A percentile compares a stretch with the other conserved stretches of the same genome.
Conservation (phyloP, 2,888 invertebrate species). For the Limenitis camilla region DNA sequence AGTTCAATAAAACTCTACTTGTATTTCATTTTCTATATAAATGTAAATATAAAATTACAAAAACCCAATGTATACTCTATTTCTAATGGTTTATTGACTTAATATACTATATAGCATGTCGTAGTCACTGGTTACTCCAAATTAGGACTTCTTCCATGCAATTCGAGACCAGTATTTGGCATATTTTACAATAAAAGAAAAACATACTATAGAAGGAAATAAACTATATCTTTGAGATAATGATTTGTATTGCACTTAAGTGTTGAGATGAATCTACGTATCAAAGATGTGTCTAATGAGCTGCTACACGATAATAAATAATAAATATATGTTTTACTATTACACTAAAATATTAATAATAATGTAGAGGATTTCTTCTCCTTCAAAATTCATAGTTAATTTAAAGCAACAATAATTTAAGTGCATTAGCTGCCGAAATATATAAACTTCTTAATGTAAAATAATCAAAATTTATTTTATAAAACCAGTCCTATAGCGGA, state of each 20-base stretch:
- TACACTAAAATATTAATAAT: too few relatives aligned
- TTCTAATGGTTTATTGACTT: neutral
- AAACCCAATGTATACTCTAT: neutral
- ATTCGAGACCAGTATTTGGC: slow-evolving; percentile 8
- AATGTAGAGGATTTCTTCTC: neutral
- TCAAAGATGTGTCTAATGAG: too few relatives aligned
- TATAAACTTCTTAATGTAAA: too few relatives aligned
- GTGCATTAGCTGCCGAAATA: slow-evolving; percentile 10
- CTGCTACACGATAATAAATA: too few relatives aligned
- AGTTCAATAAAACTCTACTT: neutral
- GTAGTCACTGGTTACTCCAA: slow-evolving; percentile 1
- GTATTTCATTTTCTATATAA: neutral
- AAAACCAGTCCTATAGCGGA: too few relatives aligned
- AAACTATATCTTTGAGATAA: too few relatives aligned
- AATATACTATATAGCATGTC: neutral
- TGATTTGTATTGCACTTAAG: slow-evolving; percentile 8
- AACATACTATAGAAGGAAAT: too few relatives aligned
- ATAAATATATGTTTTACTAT: too few relatives aligned
- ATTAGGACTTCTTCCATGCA: neutral
- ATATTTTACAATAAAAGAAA: neutral
- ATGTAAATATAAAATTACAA: slow-evolving; percentile 8
- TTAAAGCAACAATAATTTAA: slow-evolving; percentile 2
- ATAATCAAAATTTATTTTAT: too few relatives aligned
- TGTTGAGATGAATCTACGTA: neutral
- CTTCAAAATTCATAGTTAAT: neutral